Conservation (phyloP, 1,140 invertebrate genomes). For the Drosophila melanica region DNA sequence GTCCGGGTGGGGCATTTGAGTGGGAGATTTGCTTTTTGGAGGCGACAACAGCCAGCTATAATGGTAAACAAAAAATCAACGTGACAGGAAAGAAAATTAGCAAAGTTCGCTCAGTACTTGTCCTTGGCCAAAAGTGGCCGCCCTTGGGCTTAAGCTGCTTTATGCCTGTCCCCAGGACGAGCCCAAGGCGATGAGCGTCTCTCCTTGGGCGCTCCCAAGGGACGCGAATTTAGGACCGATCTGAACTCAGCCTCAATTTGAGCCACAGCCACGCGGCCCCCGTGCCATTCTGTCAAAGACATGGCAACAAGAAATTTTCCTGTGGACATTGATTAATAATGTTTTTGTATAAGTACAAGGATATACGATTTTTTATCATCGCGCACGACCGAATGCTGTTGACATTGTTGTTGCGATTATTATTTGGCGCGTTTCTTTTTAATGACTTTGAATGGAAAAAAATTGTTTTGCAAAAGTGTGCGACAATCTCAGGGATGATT, state of each 20-base stretch:
- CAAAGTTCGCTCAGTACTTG: conserved; percentile 66
- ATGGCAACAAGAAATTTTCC: conserved; percentile 53
- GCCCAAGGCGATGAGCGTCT: conserved; percentile 25
- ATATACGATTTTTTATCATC: conserved; percentile 57
- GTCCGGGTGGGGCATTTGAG: conserved; percentile 1
- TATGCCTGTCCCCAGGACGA: conserved; percentile 26
- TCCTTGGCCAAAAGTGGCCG: conserved; percentile 54
- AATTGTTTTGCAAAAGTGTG: conserved; percentile 52
- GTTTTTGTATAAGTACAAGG: conserved; percentile 65
- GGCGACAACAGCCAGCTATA: conserved; percentile 77
- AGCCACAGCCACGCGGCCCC: conserved; percentile 30
- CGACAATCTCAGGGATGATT: conserved; percentile 41
- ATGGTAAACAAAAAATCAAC: conserved; percentile 83
- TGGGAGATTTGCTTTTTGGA: conserved; percentile 21
- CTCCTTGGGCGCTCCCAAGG: conserved; percentile 49
- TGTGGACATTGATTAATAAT: conserved; percentile 81
- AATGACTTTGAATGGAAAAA: conserved; percentile 54
- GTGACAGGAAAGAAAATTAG: conserved; percentile 82
- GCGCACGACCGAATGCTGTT: conserved; percentile 64
- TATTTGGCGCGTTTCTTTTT: conserved; percentile 65
- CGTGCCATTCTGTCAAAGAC: conserved; percentile 61
- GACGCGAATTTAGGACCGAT: conserved; percentile 66
- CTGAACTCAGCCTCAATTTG: conserved; percentile 23
- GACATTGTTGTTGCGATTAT: conserved; percentile 56
- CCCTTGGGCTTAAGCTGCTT: conserved; percentile 68